Evolutionary conservation across 2,888 invertebrate species (phyloP).

Genomic region (Bombylius discolor): DNA sequence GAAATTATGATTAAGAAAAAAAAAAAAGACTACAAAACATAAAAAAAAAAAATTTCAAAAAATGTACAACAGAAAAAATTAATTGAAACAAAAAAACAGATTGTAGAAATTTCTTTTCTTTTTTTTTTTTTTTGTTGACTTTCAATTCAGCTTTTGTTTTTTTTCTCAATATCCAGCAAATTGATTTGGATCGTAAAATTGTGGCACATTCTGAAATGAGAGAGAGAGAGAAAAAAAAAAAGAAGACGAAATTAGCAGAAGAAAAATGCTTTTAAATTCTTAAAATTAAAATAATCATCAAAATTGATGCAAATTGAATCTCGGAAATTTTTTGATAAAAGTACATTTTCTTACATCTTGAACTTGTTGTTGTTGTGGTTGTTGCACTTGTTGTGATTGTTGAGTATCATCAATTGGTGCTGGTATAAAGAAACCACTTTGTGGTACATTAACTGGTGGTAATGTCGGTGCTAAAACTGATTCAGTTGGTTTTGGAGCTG

Average conservation of each 20-base stretch:
- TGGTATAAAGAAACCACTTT: conserved; percentile 33
- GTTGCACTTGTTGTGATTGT: conserved; percentile 18
- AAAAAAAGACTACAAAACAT: no score
- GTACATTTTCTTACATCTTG: conserved; percentile 14
- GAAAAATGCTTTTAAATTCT: no score
- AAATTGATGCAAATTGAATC: no score
- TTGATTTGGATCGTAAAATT: conserved; percentile 22
- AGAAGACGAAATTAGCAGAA: no score
- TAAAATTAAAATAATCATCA: no score
- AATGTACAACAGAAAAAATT: no score
- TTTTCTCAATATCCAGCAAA: conserved; percentile 13
- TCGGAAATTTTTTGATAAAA: no score
- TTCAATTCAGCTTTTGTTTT: neutral
- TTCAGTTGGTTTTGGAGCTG: conserved; percentile 28
- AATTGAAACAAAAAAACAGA: no score
- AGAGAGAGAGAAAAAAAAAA: no score
- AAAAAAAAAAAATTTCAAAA: no score
- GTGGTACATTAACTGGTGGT: conserved; percentile 31
- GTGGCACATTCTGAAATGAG: conserved; percentile 16
- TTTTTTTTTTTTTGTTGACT: neutral
- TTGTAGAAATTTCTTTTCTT: no score
- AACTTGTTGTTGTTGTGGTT: conserved; percentile 18
- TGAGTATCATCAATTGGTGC: conserved; percentile 17
- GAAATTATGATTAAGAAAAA: no score
- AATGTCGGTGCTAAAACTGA: conserved; percentile 33